Evolutionary conservation across 2,888 invertebrate genomes (phyloP), one percentile per base, ranked within the genome.

Genomic region (Drosophila quinaria): DNA sequence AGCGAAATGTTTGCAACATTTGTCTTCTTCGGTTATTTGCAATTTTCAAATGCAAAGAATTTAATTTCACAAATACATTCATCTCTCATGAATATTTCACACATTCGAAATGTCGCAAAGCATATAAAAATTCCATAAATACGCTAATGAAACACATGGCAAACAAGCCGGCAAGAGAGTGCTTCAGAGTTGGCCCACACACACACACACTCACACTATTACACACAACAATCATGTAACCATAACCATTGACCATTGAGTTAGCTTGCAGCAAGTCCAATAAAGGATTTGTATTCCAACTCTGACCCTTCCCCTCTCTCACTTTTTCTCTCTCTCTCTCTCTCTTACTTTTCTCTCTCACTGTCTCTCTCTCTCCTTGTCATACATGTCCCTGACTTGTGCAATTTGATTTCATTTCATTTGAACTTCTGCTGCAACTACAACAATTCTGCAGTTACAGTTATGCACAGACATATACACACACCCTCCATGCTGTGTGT

Each of bases 41-140:
- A 29, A 2, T 49, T 59, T 41, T 19, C 10, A 19, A 17, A 60
- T 50, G 55, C 64, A 58, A 63, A 42, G 69, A 76, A 81, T 77
- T 77, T 58, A 51, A 75, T 68, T 72, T 71, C 49, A 44, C 37
- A 70, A 78, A 81, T 67, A 69, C 67, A 52, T 76, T 81, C 52
- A 66, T 17, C 54, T 39, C 25, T 44, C 58, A 69, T 81, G 68
- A 65, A 80, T 80, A 63, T 74, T 74, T 78, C 70, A 85, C 80
- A 72, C 77, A 69, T 54, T 73, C 63, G 51, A 55, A 80, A 75
- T 80, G 73, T 73, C 83, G 74, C 58, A 46, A 44, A 29, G 56
- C 67, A 65, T 65, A 77, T 61, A 72, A 69, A 83, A 87, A 75
- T 80, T 88, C 84, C 81, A 89, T 83, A 84, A 87, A 89, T 83